Conservation (phyloP, 1,140 invertebrate genomes). For the Dryas iulia region DNA sequence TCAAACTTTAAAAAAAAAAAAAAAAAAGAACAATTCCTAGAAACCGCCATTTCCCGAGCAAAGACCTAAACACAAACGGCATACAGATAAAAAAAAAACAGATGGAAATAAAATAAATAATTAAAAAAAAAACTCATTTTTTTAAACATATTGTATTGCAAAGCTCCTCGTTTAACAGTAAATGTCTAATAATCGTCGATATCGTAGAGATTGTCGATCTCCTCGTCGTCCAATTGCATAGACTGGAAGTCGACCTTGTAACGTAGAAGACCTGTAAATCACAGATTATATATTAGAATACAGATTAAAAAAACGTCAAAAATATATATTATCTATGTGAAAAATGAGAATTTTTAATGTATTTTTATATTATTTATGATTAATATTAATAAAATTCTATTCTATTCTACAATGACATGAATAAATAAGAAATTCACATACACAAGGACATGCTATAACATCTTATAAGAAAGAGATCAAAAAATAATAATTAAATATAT, state of each 20-base stretch:
- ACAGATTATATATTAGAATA: constrained; percentile 4
- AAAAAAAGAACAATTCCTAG: not conserved
- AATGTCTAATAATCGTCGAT: constrained; percentile 93
- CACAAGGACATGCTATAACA: no score
- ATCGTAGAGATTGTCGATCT: constrained; percentile 91
- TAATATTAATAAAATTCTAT: no score
- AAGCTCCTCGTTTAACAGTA: constrained; percentile 6
- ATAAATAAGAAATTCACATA: no score
- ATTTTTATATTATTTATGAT: no score
- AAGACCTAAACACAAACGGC: not conserved
- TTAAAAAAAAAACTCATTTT: not conserved
- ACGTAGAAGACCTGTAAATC: constrained; percentile 92
- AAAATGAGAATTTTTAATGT: no score
- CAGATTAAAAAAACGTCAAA: not conserved
- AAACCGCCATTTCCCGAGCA: not conserved
- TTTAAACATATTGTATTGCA: constrained; percentile 6
- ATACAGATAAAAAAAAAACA: not conserved
- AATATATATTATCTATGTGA: no score
- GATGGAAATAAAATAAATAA: constrained; percentile 1
- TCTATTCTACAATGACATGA: no score
- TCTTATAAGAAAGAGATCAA: no score
- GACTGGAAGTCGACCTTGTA: constrained; percentile 99
- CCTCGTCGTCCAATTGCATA: constrained; percentile 94
- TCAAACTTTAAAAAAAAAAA: no score
- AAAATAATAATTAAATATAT: no score